Evolutionary conservation across 1,140 invertebrate genomes (phyloP).

Genomic region (Camponotus vicinus): DNA sequence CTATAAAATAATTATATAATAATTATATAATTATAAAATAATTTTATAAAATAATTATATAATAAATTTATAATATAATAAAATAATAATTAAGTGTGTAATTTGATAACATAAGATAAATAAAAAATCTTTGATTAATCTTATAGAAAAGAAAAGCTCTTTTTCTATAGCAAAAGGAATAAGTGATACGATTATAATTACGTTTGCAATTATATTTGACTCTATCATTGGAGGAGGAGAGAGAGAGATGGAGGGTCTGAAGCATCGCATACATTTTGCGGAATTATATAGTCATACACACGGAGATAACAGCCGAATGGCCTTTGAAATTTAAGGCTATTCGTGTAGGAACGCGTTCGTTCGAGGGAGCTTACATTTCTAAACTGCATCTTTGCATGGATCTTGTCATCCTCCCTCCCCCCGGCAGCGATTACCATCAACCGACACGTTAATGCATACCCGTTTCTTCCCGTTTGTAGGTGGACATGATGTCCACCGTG

Average conservation of each 20-base stretch:
- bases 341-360: not conserved
- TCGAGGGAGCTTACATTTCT: slow-evolving; percentile 26
- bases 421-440: slow-evolving; percentile 48
- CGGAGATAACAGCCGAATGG: not conserved
- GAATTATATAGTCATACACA: not conserved
- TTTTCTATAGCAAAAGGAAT: too few relatives aligned
- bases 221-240: not conserved
- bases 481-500: not conserved
- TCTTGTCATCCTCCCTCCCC: slow-evolving; percentile 36
- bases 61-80: too few relatives aligned
- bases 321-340: not conserved
- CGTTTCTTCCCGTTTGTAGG: not conserved
- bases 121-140: too few relatives aligned
- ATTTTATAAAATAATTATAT: too few relatives aligned
- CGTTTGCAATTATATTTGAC: not conserved
- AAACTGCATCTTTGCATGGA: slow-evolving; percentile 59
- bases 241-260: not conserved
- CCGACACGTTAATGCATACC: slow-evolving; percentile 42
- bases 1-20: too few relatives aligned
- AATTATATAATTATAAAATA: too few relatives aligned
- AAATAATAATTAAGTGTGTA: too few relatives aligned
- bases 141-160: too few relatives aligned
- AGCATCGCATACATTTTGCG: not conserved
- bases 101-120: too few relatives aligned
- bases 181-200: not conserved